phyloP scores from a whole-genome alignment of 2,113 vertebrate genomes.

The Atherinomorus stipes region DNA sequence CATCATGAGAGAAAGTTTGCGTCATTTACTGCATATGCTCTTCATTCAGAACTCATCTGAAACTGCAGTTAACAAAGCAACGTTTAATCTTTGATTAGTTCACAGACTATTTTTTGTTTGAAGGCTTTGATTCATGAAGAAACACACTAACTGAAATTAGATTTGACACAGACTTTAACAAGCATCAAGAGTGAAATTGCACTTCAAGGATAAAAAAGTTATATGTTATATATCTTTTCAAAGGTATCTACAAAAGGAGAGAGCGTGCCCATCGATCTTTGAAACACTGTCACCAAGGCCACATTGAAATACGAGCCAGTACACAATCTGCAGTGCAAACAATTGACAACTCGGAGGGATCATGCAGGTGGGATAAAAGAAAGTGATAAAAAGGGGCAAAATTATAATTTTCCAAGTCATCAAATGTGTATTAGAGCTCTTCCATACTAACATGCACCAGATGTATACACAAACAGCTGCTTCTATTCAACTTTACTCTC shows the following conservation, averaged over 20 bases:
- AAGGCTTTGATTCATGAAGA: slow-evolving; percentile 12
- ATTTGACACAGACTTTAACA: slow-evolving; percentile 19
- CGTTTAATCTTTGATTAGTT: slow-evolving; percentile 23
- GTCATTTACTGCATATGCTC: slow-evolving; percentile 27
- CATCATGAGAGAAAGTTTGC: slow-evolving; percentile 5
- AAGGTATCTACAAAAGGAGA: slow-evolving; percentile 32
- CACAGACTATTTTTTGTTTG: slow-evolving; percentile 15
- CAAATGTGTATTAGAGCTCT: background rate
- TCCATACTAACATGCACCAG: slow-evolving; percentile 11
- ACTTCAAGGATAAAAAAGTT: slow-evolving; percentile 21
- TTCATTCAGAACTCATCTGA: slow-evolving; percentile 7
- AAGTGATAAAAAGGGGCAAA: slow-evolving; percentile 16
- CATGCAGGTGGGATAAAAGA: slow-evolving; percentile 7
- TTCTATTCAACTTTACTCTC: background rate
- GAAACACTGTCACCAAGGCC: slow-evolving; percentile 35
- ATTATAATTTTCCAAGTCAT: slow-evolving; percentile 27
- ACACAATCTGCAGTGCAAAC: slow-evolving; percentile 31
- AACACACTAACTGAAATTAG: slow-evolving; percentile 8
- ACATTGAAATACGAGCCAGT: slow-evolving; percentile 42
- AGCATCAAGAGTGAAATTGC: slow-evolving; percentile 44
- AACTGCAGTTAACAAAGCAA: slow-evolving; percentile 21
- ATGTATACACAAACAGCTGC: background rate
- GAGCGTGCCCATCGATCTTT: slow-evolving; percentile 45
- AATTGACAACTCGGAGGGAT: slow-evolving; percentile 26
- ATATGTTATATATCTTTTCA: slow-evolving; percentile 26